Base-by-base conservation (phyloP, 2,888 invertebrate species). In the Frankliniella intonsa region DNA sequence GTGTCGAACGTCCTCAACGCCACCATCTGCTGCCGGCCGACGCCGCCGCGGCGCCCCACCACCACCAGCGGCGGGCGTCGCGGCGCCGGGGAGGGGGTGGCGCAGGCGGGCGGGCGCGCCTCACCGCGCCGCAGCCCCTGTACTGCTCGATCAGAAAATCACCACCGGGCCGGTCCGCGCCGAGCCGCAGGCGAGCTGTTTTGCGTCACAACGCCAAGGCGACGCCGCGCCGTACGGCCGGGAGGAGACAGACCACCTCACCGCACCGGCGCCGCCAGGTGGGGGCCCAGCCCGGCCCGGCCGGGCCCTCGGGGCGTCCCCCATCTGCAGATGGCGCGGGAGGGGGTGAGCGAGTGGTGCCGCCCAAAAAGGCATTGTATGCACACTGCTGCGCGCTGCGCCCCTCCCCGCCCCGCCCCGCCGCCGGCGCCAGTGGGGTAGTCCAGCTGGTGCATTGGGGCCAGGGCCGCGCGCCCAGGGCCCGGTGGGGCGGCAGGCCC, bases 361-460 rank as follows among this genome's bases (percentile, higher is more conserved):
- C 69, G 69, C 22, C 69, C 22, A 25, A 76, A 76, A 76, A 76
- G 69, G 69, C 25, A 76, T 76, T 76, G 69, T 76, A 76, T 76
- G 69, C 69, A 76, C 69, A 76, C 69, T 8, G 69, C 69, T 0
- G 62, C 17, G 62, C 62, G 62, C 55, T 55, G 55, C 55, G 12
- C 14, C n/a, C n/a, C 10, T 51, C 51, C 51, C n/a, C 55, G 69
- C 69, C 2, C 11, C 69, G 69, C 69, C 69, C 2, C 22, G 69
- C 69, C 69, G 25, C 69, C 69, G 69, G 25, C 25, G 25, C 69
- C 12, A 19, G 55, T 17, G 55, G 55, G 14, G 69, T 38, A 38
- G 38, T 38, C 38, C 69, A 7, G 69, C 69, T 22, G 10, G 38
- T 11, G 12, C 69, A 76, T 76, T 12, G 69, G 69, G 69, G 69